These are phyloP conservation scores for Oppia nitens DNA, from an alignment of 1,140 invertebrate genomes.

Conservation along the genomic window DNA sequence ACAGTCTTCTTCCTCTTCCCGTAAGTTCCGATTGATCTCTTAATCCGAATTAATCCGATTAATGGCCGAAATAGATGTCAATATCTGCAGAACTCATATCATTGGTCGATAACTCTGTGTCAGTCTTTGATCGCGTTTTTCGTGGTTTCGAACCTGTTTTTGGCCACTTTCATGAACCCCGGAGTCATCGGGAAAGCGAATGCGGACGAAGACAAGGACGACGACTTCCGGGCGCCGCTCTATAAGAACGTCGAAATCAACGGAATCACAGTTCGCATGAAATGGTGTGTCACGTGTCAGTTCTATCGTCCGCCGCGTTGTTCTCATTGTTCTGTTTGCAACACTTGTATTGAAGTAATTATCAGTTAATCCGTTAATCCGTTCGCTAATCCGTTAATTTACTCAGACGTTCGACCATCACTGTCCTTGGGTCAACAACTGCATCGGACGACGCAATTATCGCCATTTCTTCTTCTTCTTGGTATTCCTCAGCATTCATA, in stretches of 20 bases:
- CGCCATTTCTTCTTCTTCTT: conserved; percentile 97
- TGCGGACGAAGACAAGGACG: conserved; percentile 93
- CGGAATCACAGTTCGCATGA: conserved; percentile 95
- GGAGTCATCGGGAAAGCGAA: conserved; percentile 94
- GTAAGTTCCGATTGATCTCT: conserved; percentile 46
- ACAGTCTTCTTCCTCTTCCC: conserved; percentile 88
- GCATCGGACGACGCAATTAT: conserved; percentile 95
- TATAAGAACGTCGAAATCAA: conserved; percentile 98
- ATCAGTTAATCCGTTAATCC: conserved; percentile 1
- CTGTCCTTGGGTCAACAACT: conserved; percentile 99
- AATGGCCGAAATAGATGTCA: conserved; percentile 50
- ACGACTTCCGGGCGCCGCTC: conserved; percentile 89
- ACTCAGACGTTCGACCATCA: conserved; percentile 99
- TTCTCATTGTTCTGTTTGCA: conserved; percentile 97
- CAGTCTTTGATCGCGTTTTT: conserved; percentile 90
- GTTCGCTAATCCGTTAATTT: too few species aligned
- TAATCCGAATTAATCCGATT: conserved; percentile 20
- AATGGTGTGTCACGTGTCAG: conserved; percentile 99
- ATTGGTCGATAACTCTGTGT: conserved; percentile 74
- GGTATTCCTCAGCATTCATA: conserved; percentile 84
- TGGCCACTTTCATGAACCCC: conserved; percentile 98
- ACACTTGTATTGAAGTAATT: conserved; percentile 91
- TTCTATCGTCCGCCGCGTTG: conserved; percentile 96
- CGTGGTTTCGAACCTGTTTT: conserved; percentile 90
- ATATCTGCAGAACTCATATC: conserved; percentile 51